Evolutionary conservation across 2,797 vertebrate genomes (phyloP).

Genomic region (Pogonophryne albipinna): DNA sequence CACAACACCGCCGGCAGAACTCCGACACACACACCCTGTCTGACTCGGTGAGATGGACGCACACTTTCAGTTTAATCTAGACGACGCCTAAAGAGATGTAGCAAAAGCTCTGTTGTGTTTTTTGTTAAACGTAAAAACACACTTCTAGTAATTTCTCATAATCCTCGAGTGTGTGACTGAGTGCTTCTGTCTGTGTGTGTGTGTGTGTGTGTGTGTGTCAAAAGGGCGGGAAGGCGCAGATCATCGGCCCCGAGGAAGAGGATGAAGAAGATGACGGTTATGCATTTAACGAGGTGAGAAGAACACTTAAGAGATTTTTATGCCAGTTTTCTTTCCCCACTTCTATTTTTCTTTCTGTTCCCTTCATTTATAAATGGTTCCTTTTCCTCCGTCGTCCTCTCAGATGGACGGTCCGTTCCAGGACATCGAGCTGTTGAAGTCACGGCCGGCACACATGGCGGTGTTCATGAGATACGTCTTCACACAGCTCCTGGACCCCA

Average conservation of each 20-base stretch:
- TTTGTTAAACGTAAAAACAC: too few species aligned
- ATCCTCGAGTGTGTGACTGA: not conserved
- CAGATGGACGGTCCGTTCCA: slow-evolving; percentile 92
- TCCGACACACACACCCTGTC: slow-evolving; percentile 77
- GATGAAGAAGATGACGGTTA: slow-evolving; percentile 89
- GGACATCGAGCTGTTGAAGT: slow-evolving; percentile 91
- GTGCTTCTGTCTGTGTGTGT: too few species aligned
- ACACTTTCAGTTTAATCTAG: not conserved
- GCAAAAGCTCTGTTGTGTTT: not conserved
- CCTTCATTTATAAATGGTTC: fast-evolving
- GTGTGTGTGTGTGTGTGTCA: slow-evolving; percentile 15
- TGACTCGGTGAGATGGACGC: slow-evolving; percentile 85
- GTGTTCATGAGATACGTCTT: slow-evolving; percentile 96
- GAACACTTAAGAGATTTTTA: not conserved
- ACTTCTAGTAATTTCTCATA: too few species aligned
- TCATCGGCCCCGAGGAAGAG: slow-evolving; percentile 94
- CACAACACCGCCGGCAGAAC: slow-evolving; percentile 84
- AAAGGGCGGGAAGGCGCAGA: slow-evolving; percentile 83
- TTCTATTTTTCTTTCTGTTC: not conserved
- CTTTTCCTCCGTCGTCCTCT: not conserved
- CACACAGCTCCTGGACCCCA: slow-evolving; percentile 93
- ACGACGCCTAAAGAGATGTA: not conserved
- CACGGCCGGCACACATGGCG: slow-evolving; percentile 90
- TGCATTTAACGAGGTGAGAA: slow-evolving; percentile 87
- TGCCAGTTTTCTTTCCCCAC: fast-evolving